These are phyloP conservation scores for Mugil cephalus DNA, from an alignment of 2,113 vertebrate genomes.

Conservation along the genomic window DNA sequence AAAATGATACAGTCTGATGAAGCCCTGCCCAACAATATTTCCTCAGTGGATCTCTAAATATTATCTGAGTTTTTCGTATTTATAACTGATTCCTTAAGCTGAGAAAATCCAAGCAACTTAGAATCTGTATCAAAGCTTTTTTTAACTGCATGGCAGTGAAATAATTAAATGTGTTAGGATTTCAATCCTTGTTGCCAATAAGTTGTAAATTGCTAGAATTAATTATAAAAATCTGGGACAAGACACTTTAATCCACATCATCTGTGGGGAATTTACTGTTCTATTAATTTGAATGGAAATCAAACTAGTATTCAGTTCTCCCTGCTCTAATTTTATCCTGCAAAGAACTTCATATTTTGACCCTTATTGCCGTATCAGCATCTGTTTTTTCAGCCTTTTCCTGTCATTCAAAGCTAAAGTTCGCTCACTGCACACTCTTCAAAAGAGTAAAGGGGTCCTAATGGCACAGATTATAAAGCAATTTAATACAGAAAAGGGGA, in stretches of 20 bases:
- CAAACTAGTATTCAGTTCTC: conserved; percentile 12
- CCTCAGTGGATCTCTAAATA: neutral
- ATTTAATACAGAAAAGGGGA: conserved; percentile 82
- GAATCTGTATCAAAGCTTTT: neutral
- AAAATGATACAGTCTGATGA: neutral
- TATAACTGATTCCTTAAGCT: conserved; percentile 8
- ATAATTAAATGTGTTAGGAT: neutral
- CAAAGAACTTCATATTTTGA: conserved; percentile 4
- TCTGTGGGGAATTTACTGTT: conserved; percentile 6
- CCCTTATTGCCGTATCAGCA: conserved; percentile 42
- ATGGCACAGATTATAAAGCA: conserved; percentile 80
- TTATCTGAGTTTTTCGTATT: neutral
- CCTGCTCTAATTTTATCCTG: conserved; percentile 32
- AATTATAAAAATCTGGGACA: neutral
- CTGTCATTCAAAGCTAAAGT: conserved; percentile 70
- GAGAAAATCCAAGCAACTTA: neutral
- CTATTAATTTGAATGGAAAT: conserved; percentile 19
- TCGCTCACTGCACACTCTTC: conserved; percentile 60
- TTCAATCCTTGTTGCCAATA: conserved; percentile 4
- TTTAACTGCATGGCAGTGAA: neutral
- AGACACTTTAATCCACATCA: conserved; percentile 9
- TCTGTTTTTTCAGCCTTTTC: conserved; percentile 57
- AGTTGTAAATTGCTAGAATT: conserved; percentile 6
- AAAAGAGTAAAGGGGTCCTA: conserved; percentile 66
- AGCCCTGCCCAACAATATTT: conserved; percentile 1